Conservation (phyloP, 2,797 vertebrate genomes). For the Pseudocheirus occidentalis region DNA sequence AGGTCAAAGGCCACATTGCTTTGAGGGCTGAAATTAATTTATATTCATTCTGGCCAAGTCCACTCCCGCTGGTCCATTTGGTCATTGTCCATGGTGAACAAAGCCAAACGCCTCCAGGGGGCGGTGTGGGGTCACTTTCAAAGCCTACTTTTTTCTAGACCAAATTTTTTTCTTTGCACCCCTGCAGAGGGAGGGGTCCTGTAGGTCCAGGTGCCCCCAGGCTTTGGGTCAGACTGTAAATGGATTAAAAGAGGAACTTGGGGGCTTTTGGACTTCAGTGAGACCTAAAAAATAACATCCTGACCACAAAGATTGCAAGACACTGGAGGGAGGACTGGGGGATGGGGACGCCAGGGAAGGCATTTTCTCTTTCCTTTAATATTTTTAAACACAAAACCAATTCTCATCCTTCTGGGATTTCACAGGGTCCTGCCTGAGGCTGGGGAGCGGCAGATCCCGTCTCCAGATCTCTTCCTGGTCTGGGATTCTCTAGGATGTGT, state of each 20-base stretch:
- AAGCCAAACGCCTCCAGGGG: not conserved
- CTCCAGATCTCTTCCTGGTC: not conserved
- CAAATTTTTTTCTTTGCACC: conserved; percentile 24
- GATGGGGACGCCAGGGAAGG: not conserved
- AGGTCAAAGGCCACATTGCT: not conserved
- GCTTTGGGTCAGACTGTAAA: not conserved
- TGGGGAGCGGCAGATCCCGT: not conserved
- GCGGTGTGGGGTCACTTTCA: not conserved
- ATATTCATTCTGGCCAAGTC: conserved; percentile 9
- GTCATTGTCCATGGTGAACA: not conserved
- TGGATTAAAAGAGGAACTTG: not conserved
- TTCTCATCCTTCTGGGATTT: not conserved
- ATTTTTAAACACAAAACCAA: not conserved
- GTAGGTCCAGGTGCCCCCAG: not conserved
- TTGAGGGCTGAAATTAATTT: not conserved
- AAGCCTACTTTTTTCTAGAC: conserved; percentile 41
- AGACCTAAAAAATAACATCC: not conserved
- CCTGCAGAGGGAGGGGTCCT: conserved; percentile 6
- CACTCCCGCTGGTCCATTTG: not conserved
- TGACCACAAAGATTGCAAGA: not conserved
- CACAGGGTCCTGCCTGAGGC: not conserved
- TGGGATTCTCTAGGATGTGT: not conserved
- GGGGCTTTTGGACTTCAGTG: not conserved
- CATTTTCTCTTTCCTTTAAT: not conserved
- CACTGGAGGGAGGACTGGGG: not conserved